Base-by-base conservation (phyloP, 1,140 invertebrate species). In the Linepithema humile region DNA sequence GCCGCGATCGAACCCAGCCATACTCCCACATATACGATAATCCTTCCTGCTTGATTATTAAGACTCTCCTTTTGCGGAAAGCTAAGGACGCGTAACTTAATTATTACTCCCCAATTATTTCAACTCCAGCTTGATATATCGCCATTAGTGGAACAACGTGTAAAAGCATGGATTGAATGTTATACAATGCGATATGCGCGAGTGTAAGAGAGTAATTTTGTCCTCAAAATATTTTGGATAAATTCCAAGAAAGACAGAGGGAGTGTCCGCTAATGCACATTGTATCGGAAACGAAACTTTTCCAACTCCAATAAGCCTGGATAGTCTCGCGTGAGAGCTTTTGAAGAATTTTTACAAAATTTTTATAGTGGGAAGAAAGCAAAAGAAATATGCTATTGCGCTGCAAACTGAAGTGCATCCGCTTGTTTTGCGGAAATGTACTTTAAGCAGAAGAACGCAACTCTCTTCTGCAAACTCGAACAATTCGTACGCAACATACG, bases 401-500 rank as follows among this genome's bases (percentile, higher is more conserved):
- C 12, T 15, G 10, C 5, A 3, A 7, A 26, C 1, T 35, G 53
- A 9, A 64, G 29, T 17, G 15, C 45, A 0, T 38, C 12, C 26
- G 64, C 10, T 78, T 23, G 35, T 80, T 69, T 15, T 17, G 29
- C 10, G 12, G 17, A 43, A 38, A 45, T 40, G 23, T n/a, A 45
- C 43, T 75, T 70, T 72, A 48, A 38, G 40, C n/a, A 38, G 29
- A 85, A 64, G 82, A 59, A 60, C 40, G 40, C 35, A 23, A 12
- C 35, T 77, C 38, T 77, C 67, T 29, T 60, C 40, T 23, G 32
- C 43, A n/a, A 32, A 50, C 38, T 64, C 50, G 72, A 55, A 65
- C 35, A 59, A 60, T 74, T 85, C 60, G n/a, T 67, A 67, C 48
- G 74, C 74, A 78, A 48, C 40, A 60, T 26, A 32, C 6, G 53